Evolutionary conservation across 1,140 invertebrate species (phyloP).

Genomic region (Drosophila leontia): DNA sequence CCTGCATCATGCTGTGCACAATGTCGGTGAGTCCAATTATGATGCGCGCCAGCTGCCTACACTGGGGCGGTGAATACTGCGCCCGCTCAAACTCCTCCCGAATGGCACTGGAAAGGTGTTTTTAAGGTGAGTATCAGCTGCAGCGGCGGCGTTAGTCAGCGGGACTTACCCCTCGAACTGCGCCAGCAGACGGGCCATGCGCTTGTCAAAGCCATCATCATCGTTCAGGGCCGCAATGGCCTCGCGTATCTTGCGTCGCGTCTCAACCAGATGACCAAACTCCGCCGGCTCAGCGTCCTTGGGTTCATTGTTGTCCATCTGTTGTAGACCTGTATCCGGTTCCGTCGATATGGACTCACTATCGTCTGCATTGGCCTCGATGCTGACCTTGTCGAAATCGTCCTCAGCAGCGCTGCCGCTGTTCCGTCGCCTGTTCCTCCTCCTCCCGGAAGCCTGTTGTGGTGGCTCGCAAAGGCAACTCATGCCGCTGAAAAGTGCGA

Average conservation of each 20-base stretch:
- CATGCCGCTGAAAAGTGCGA: slow-evolving; percentile 27
- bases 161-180: slow-evolving; percentile 62
- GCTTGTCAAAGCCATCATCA: slow-evolving; percentile 63
- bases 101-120: slow-evolving; percentile 48
- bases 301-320: slow-evolving; percentile 17
- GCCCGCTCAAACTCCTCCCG: slow-evolving; percentile 61
- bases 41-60: slow-evolving; percentile 53
- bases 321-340: slow-evolving; percentile 17
- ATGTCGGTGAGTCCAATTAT: slow-evolving; percentile 53
- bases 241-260: slow-evolving; percentile 59
- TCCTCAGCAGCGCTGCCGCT: slow-evolving; percentile 31
- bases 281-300: slow-evolving; percentile 19
- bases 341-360: slow-evolving; percentile 12
- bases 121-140: not conserved
- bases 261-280: slow-evolving; percentile 60
- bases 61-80: slow-evolving; percentile 45
- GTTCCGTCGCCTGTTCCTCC: slow-evolving; percentile 23
- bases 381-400: slow-evolving; percentile 47
- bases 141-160: not conserved
- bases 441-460: slow-evolving; percentile 10
- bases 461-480: slow-evolving; percentile 34
- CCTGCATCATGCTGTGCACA: slow-evolving; percentile 43
- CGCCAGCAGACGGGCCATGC: slow-evolving; percentile 52
- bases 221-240: slow-evolving; percentile 63
- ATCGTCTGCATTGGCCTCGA: slow-evolving; percentile 27